phyloP scores from a whole-genome alignment of 2,113 vertebrate genomes.

The Psephotus haematonotus region DNA sequence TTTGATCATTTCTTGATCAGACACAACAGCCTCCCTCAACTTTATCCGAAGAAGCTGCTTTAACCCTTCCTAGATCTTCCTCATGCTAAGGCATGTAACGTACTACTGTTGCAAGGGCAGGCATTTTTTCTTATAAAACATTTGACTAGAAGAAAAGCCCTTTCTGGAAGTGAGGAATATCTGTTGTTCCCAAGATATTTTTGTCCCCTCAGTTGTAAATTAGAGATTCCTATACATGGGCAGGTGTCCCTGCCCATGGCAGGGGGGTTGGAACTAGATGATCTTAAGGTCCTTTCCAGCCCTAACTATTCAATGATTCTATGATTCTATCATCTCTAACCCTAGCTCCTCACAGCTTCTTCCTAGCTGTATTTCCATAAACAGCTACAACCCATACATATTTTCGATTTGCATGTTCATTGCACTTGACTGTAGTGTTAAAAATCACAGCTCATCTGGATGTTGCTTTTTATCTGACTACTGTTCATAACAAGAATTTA shows the following conservation, averaged over 20 bases:
- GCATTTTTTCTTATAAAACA: neutral
- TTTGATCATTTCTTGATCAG: conserved; percentile 21
- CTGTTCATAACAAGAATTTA: neutral
- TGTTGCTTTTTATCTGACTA: neutral
- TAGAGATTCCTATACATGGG: neutral
- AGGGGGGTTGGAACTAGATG: too few species aligned
- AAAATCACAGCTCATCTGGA: neutral
- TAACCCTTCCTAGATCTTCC: neutral
- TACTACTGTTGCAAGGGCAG: neutral
- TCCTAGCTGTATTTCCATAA: neutral
- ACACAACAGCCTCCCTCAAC: neutral
- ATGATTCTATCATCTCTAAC: neutral
- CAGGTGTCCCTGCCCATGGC: too few species aligned
- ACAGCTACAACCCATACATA: neutral
- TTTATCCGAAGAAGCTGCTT: neutral
- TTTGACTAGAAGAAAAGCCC: neutral
- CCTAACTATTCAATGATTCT: too few species aligned
- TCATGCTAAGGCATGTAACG: neutral
- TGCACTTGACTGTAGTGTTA: neutral
- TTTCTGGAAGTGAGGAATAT: neutral
- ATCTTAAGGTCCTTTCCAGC: too few species aligned
- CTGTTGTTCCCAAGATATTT: neutral
- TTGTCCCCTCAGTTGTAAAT: neutral
- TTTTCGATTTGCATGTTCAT: neutral
- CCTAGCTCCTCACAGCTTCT: neutral